These are phyloP conservation scores for Magallana ariakensis DNA, from an alignment of 1,140 invertebrate species.

Conservation along the genomic window DNA sequence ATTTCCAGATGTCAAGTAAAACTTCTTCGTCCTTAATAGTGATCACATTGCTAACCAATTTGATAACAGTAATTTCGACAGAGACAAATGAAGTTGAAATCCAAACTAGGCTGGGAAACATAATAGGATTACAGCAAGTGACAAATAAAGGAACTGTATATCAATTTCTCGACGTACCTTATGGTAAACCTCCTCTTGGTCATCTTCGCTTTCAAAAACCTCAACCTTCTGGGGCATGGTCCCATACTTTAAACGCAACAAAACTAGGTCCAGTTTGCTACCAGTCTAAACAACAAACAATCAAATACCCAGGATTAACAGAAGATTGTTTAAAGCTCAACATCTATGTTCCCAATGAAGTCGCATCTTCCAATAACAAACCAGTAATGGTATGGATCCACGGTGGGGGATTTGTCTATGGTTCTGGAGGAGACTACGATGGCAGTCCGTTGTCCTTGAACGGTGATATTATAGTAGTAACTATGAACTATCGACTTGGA, in stretches of 20 bases:
- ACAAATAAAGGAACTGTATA: constrained; percentile 31
- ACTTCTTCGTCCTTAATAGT: too few relatives aligned
- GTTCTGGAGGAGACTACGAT: constrained; percentile 27
- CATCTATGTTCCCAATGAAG: constrained; percentile 52
- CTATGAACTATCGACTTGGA: constrained; percentile 61
- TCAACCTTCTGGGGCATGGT: constrained; percentile 83
- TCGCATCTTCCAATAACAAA: not conserved
- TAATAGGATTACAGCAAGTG: not conserved
- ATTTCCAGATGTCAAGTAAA: too few relatives aligned
- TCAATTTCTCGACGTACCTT: constrained; percentile 92
- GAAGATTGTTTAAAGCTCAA: constrained; percentile 62
- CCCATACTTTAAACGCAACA: constrained; percentile 7
- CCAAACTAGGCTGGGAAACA: not conserved
- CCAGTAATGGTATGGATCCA: constrained; percentile 59
- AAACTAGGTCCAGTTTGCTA: not conserved
- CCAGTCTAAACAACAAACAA: not conserved
- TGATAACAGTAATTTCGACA: too few relatives aligned
- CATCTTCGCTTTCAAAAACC: constrained; percentile 87
- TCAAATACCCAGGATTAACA: not conserved
- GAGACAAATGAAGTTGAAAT: not conserved
- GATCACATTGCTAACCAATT: too few relatives aligned
- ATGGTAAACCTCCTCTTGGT: constrained; percentile 93
- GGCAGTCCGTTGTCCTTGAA: constrained; percentile 6
- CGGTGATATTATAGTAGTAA: constrained; percentile 52
- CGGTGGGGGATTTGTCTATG: constrained; percentile 54